Evolutionary conservation across 1,140 invertebrate genomes (phyloP).

Genomic region (Hypsibius dujardini): DNA sequence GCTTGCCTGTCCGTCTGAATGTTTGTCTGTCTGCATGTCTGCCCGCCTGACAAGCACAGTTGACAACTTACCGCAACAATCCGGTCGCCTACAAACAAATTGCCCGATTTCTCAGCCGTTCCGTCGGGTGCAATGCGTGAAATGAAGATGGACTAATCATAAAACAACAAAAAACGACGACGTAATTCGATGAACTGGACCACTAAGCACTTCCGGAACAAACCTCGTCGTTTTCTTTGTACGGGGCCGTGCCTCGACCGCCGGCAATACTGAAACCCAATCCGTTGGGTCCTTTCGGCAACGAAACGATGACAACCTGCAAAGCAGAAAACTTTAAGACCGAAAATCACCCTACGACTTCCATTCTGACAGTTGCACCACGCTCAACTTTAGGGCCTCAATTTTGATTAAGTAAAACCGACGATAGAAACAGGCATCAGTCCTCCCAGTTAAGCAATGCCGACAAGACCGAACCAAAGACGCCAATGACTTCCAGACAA

Average conservation of each 20-base stretch:
- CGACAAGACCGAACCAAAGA: too few species aligned
- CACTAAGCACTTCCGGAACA: conserved; percentile 25
- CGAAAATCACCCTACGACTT: neutral
- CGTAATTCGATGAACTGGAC: neutral
- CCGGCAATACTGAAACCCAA: conserved; percentile 88
- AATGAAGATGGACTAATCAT: conserved; percentile 63
- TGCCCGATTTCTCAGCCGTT: conserved; percentile 74
- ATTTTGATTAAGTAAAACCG: too few species aligned
- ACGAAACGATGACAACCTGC: neutral
- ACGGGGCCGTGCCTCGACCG: conserved; percentile 69
- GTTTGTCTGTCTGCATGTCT: too few species aligned
- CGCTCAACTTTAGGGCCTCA: too few species aligned
- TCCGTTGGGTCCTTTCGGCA: conserved; percentile 38
- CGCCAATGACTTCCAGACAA: too few species aligned
- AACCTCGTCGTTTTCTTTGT: conserved; percentile 47
- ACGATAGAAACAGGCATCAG: too few species aligned
- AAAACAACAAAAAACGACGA: conserved; percentile 14
- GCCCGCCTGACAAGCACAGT: neutral
- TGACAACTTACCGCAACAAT: conserved; percentile 57
- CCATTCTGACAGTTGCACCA: neutral
- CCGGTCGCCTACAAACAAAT: conserved; percentile 74
- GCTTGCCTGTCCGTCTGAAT: too few species aligned
- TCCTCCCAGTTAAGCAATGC: too few species aligned
- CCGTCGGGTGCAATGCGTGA: conserved; percentile 79
- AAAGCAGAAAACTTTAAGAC: neutral